Evolutionary conservation across 1,140 invertebrate genomes (phyloP), one percentile per base, ranked within the genome.

Genomic region (Trissolcus basalis): DNA sequence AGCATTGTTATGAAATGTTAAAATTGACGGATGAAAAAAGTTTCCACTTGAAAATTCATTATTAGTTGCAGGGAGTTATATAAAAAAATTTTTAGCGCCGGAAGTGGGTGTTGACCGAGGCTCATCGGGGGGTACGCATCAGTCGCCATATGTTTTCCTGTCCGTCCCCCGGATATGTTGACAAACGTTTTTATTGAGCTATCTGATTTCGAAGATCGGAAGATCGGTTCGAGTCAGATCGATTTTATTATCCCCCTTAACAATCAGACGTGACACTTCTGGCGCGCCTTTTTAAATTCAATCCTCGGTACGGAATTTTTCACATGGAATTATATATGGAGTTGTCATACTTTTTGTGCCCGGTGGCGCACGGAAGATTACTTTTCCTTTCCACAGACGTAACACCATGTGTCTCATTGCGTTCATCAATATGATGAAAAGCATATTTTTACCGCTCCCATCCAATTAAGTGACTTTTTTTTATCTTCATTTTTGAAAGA

Each of bases 81-180:
- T 58, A 58, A 36, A n/a, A n/a, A 47, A 44, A 39, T 11, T 35
- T 58, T 58, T 15, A 33, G 10, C 43, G 13, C 43, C 55, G 55
- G 55, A 58, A 48, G 14, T 58, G 33, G 55, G 55, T 32, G 54
- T 41, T 8, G 44, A 48, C 55, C 35, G 11, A 13, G 10, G 55
- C 55, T 58, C 55, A 48, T 58, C 55, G 33, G 55, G 55, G 55
- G 55, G 55, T 44, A 43, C 39, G 6, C 11, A 4, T 27, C 3
- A 35, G n/a, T 27, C 19, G 15, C 39, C 55, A 58, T 48, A 47
- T 58, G 55, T 47, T 48, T 35, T 36, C 44, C 55, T 36, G 55
- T 35, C 36, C 35, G 44, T 47, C 12, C 13, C 13, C 8, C 7
- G 0, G 33, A 48, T 3, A 36, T 16, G 43, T 58, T 58, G 55